These are phyloP conservation scores for Coenonympha arcania DNA, from an alignment of 2,888 invertebrate genomes.

Conservation along the genomic window DNA sequence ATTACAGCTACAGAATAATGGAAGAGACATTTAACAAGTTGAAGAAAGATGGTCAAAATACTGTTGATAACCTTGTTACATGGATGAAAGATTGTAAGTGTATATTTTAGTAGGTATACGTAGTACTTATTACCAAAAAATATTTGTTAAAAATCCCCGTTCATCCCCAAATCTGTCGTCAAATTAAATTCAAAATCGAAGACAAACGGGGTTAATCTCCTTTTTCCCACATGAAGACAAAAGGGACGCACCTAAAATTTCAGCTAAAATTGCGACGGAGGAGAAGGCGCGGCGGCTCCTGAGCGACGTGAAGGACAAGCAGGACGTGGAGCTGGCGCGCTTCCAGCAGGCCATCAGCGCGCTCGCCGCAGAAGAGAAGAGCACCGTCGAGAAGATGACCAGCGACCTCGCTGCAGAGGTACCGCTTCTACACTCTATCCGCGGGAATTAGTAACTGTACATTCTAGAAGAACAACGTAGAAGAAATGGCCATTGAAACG, in stretches of 20 bases:
- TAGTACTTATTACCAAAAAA: no score
- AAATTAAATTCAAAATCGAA: no score
- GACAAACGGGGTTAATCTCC: no score
- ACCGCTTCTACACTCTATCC: background rate
- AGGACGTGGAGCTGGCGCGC: conserved; percentile 33
- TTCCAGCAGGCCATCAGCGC: conserved; percentile 38
- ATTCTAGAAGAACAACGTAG: no score
- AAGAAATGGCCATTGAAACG: no score
- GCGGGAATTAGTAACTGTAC: no score
- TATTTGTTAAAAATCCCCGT: no score
- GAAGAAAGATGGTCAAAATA: conserved; percentile 38
- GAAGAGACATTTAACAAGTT: conserved; percentile 42
- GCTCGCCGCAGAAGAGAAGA: conserved; percentile 38
- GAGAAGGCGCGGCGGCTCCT: conserved; percentile 39
- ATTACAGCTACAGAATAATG: conserved; percentile 25
- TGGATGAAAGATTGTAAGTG: conserved; percentile 50
- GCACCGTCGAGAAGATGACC: conserved; percentile 33
- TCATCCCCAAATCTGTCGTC: no score
- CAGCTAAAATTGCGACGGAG: conserved; percentile 40
- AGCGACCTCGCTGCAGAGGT: conserved; percentile 35
- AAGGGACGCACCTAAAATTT: no score
- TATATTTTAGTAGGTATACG: no score
- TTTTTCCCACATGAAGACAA: no score
- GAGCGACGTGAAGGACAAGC: conserved; percentile 27
- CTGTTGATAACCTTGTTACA: conserved; percentile 40